Evolutionary conservation across 2,797 vertebrate genomes (phyloP), one percentile per base, ranked within the genome.

Genomic region (Manis crassicaudata): DNA sequence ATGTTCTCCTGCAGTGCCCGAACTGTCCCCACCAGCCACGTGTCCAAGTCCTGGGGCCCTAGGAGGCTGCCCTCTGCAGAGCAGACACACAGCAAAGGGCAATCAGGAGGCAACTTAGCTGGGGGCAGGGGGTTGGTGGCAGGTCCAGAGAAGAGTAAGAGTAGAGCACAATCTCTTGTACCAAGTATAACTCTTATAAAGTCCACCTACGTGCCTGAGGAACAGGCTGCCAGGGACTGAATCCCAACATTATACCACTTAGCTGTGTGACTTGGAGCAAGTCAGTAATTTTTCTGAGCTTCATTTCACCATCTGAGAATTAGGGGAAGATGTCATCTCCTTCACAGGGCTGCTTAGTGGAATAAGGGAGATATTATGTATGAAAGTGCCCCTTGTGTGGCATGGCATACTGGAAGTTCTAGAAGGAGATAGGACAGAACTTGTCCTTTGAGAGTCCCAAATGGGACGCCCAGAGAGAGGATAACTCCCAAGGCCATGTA

Each of bases 1-100:
- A 99, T 99, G 98, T 99, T 99, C 58, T 99, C 98, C 95, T 99
- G 98, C 97, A 99, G 98, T 20, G 99, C 98, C 25, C 6, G 98
- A 21, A 99, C 95, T 83, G 98, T 23, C 98, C 98, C 70, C 96
- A 97, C 70, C 98, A 99, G 98, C 90, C 98, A 98, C 21, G 98
- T 95, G 27, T 99, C 99, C 91, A 99, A 97, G 88, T 99, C 98
- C 0, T 88, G 97, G 56, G 95, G 75, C 5, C 82, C 73, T 5
- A 2, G 56, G 8, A 50, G 54, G 14, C 80, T 27, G 60, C 80
- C 56, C 52, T 94, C 97, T 98, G 96, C 0, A 4, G 62, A 89
- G 93, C 17, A 89, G 70, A 80, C 10, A 80, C 72, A 58, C 25
- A 80, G 46, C 84, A 35, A 72, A 62, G 40, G 76, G n/a, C 29